These are phyloP conservation scores for Xyrauchen texanus DNA, from an alignment of 2,113 vertebrate species.

Conservation along the genomic window DNA sequence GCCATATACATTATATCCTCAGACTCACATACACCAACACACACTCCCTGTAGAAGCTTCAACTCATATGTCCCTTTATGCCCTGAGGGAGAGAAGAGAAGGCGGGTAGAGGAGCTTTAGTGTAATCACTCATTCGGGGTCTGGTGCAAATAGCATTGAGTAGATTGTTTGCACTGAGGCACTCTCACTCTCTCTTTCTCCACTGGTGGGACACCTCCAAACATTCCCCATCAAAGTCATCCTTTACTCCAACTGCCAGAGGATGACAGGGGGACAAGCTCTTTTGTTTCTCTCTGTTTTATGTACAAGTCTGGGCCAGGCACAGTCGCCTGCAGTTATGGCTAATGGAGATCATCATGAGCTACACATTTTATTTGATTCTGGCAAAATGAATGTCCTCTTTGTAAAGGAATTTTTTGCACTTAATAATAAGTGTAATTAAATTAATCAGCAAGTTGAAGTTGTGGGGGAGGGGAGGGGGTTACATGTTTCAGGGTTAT, in stretches of 20 bases:
- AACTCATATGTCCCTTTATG: slow-evolving; percentile 70
- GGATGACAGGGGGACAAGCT: slow-evolving; percentile 54
- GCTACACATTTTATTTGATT: slow-evolving; percentile 35
- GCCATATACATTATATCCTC: background rate
- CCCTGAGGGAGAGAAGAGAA: slow-evolving; percentile 62
- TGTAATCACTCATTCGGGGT: slow-evolving; percentile 81
- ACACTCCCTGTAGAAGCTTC: slow-evolving; percentile 49
- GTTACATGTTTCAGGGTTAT: no score
- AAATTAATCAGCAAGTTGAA: background rate
- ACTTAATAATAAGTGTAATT: slow-evolving; percentile 18
- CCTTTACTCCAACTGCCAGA: slow-evolving; percentile 45
- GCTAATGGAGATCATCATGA: slow-evolving; percentile 16
- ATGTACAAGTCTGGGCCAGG: slow-evolving; percentile 21
- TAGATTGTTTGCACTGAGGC: slow-evolving; percentile 53
- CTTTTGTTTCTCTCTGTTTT: slow-evolving; percentile 52
- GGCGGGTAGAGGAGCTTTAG: slow-evolving; percentile 52
- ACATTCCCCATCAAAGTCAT: slow-evolving; percentile 51
- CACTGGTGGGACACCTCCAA: slow-evolving; percentile 37
- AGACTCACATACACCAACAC: slow-evolving; percentile 52
- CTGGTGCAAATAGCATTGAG: slow-evolving; percentile 60
- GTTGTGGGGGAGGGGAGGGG: no score
- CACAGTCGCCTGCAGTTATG: slow-evolving; percentile 28
- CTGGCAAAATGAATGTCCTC: slow-evolving; percentile 1
- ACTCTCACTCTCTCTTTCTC: slow-evolving; percentile 31
- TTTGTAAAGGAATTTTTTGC: background rate